A percentile compares a stretch with the other conserved stretches of the same genome.
Evolutionary conservation across 37 sponge, comb jelly and placozoan genomes (phyloP).

Genomic region (Aplysina aerophoba): DNA sequence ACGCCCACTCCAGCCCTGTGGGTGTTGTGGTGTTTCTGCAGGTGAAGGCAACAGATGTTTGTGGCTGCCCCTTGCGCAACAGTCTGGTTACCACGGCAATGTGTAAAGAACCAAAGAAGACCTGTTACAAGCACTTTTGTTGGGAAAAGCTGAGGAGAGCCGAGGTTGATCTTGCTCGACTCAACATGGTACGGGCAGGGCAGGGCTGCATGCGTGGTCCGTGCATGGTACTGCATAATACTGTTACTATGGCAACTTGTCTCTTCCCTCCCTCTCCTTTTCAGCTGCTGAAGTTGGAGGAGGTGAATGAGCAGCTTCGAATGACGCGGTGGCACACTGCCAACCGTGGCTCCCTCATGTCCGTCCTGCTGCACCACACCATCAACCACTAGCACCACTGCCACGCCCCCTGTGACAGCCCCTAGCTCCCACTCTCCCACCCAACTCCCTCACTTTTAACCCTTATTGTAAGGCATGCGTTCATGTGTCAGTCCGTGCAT

Average conservation of each 20-base stretch:
- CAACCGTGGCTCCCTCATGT: slow-evolving; percentile 69
- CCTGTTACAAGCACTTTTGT: slow-evolving; percentile 79
- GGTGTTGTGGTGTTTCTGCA: slow-evolving; percentile 20
- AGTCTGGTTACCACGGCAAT: neutral
- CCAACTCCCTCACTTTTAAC: no score
- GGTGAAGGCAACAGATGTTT: slow-evolving; percentile 86
- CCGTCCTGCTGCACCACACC: slow-evolving; percentile 83
- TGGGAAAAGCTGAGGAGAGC: slow-evolving; percentile 95
- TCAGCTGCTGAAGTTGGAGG: slow-evolving; percentile 93
- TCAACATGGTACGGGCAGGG: slow-evolving; percentile 84
- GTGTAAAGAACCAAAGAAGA: slow-evolving; percentile 77
- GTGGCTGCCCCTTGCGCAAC: slow-evolving; percentile 91
- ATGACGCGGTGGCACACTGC: slow-evolving; percentile 76
- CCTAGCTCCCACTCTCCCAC: no score
- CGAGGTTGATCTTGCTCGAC: slow-evolving; percentile 89
- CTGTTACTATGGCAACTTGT: neutral
- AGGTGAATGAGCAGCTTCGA: slow-evolving; percentile 81
- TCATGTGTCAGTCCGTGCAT: no score
- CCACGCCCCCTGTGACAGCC: no score
- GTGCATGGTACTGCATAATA: no score
- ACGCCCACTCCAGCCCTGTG: no score
- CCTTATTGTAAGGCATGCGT: no score
- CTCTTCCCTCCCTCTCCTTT: neutral
- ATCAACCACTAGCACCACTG: slow-evolving; percentile 51
- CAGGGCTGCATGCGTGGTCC: no score